Percentiles rank a stretch among this genome's conserved stretches.
These are phyloP conservation scores for Cyanocitta stelleri DNA, from an alignment of 2,113 vertebrate species.

Conservation along the genomic window DNA sequence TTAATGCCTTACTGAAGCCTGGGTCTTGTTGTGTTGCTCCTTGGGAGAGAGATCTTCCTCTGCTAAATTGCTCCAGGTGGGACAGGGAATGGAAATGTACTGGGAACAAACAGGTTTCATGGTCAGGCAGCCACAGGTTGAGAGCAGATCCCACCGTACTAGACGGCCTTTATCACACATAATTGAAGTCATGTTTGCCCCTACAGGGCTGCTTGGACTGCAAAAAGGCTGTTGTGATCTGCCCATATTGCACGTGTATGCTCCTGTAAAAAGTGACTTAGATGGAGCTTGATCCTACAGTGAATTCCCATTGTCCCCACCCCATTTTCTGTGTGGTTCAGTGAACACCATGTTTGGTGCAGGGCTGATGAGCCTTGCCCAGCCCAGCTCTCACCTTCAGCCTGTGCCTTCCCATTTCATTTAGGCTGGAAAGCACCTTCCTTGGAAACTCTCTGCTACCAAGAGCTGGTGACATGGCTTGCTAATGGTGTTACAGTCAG, in stretches of 20 bases:
- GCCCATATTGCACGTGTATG: rapidly evolving
- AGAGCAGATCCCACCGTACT: background rate
- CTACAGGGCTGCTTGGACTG: background rate
- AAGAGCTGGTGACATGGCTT: background rate
- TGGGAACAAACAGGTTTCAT: background rate
- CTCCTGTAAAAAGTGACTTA: background rate
- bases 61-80: background rate
- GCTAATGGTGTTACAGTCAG: background rate
- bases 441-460: background rate
- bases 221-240: background rate
- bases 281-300: background rate
- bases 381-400: background rate
- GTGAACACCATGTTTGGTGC: rapidly evolving
- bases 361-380: background rate
- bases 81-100: background rate
- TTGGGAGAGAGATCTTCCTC: background rate
- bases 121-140: background rate
- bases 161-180: background rate
- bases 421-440: background rate
- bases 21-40: background rate
- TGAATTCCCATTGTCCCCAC: rapidly evolving
- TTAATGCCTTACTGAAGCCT: background rate
- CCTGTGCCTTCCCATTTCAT: background rate
- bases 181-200: background rate
- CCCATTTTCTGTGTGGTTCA: rapidly evolving